A percentile compares a stretch with the other conserved stretches of the same genome.
phyloP scores from a whole-genome alignment of 2,888 invertebrate genomes.

The Acronicta aceris region DNA sequence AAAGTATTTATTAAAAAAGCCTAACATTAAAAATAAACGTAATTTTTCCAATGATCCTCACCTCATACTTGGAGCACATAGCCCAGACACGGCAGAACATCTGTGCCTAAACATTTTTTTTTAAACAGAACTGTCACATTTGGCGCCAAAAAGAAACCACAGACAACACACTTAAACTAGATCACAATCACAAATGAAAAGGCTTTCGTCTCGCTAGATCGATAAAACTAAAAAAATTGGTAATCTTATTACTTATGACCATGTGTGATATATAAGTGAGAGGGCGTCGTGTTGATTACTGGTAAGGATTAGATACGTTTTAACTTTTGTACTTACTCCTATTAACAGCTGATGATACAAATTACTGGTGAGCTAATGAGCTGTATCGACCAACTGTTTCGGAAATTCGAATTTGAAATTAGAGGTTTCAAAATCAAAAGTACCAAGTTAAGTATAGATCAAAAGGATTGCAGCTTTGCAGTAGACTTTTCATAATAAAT shows the following conservation, averaged over 20 bases:
- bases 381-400: too few relatives aligned
- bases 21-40: too few relatives aligned
- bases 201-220: conserved; percentile 14
- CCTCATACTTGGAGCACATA: conserved; percentile 49
- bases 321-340: too few relatives aligned
- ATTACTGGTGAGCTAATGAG: too few relatives aligned
- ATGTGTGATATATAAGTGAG: conserved; percentile 26
- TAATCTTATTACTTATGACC: conserved; percentile 33
- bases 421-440: too few relatives aligned
- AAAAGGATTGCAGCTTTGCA: too few relatives aligned
- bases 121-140: conserved; percentile 30
- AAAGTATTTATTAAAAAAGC: too few relatives aligned
- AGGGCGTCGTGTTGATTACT: conserved; percentile 17
- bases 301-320: too few relatives aligned
- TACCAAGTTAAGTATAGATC: too few relatives aligned
- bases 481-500: too few relatives aligned
- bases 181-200: conserved; percentile 37
- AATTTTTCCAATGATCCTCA: conserved; percentile 13
- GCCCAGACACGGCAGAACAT: conserved; percentile 54
- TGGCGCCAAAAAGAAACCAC: conserved; percentile 18
- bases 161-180: conserved; percentile 37
- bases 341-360: too few relatives aligned
- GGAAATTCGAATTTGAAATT: too few relatives aligned
- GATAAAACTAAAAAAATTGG: conserved; percentile 4
- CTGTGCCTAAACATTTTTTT: conserved; percentile 56